Evolutionary conservation across 2,797 vertebrate species (phyloP), one percentile per base, ranked within the genome.

Genomic region (Pantherophis vulpinus): DNA sequence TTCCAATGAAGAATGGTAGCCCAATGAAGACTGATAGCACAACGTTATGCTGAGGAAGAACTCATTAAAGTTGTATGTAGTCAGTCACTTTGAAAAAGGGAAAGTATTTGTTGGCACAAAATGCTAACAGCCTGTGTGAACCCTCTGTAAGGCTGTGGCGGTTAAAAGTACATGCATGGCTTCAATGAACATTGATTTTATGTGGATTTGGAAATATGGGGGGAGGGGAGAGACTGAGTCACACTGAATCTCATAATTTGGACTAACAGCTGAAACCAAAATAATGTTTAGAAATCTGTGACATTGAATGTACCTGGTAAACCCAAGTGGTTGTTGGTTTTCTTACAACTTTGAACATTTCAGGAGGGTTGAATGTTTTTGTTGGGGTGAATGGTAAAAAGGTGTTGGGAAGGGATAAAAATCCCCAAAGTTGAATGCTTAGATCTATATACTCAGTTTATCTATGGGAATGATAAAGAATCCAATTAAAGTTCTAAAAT

Each of bases 1-100:
- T 54, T 54, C 96, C 96, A 91, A 93, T 87, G 56, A 32, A 90
- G 95, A 88, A 94, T 94, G 94, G 95, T 92, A 93, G 56, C 93
- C 92, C 92, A 93, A 91, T 89, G 58, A 63, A 93, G 92, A 93
- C 88, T 88, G 60, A 63, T 91, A 61, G 60, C 60, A 61, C 60
- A 61, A 61, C 3, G 0, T 61, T 61, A 94, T 70, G 90, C 92
- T 86, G 92, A 94, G 92, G 96, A 90, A 95, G 92, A 97, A 96
- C 95, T 94, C 66, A 92, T 95, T 94, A 96, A 51, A 86, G 87
- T 27, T 29, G 51, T 87, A 91, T 91, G 54, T 56, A 90, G 90
- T 54, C 47, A 51, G 70, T 94, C 51, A 56, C 60, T 94, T 95
- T 90, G 93, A 94, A 94, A 83, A 95, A 88, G 91, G 94, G 86